These are phyloP conservation scores for Phoebastria nigripes DNA, from an alignment of 2,797 vertebrate species.

Conservation along the genomic window DNA sequence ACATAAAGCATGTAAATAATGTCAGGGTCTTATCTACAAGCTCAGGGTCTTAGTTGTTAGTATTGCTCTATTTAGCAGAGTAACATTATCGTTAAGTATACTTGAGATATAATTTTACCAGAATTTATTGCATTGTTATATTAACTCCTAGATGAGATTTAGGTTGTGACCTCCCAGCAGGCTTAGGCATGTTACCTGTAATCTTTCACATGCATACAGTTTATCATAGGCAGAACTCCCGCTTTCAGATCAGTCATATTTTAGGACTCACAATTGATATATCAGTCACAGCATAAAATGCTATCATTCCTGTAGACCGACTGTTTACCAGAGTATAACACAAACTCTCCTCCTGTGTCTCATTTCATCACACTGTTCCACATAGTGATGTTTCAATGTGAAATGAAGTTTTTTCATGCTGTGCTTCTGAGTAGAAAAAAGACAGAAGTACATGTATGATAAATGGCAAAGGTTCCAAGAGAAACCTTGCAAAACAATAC, in stretches of 20 bases:
- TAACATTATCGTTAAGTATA: neutral
- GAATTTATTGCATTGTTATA: conserved; percentile 28
- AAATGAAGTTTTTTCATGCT: conserved; percentile 91
- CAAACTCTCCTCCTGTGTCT: conserved; percentile 83
- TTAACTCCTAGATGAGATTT: conserved; percentile 66
- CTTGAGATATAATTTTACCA: conserved; percentile 12
- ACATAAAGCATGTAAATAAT: neutral
- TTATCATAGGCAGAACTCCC: conserved; percentile 78
- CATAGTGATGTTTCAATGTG: conserved; percentile 86
- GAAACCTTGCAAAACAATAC: conserved; percentile 82
- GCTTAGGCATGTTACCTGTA: conserved; percentile 72
- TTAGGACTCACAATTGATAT: conserved; percentile 84
- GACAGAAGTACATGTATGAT: conserved; percentile 84
- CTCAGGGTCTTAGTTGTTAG: neutral
- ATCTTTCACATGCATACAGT: conserved; percentile 74
- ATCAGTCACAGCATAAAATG: conserved; percentile 86
- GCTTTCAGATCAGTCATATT: conserved; percentile 83
- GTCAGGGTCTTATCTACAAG: neutral
- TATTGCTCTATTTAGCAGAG: neutral
- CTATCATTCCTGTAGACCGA: conserved; percentile 82
- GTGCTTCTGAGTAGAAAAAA: conserved; percentile 86
- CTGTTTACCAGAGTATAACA: conserved; percentile 85
- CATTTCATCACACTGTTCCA: conserved; percentile 88
- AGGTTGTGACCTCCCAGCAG: conserved; percentile 69
- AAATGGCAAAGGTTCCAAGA: conserved; percentile 81